A percentile compares a stretch with the other conserved stretches of the same genome.
phyloP scores from a whole-genome alignment of 1,140 invertebrate genomes.

The Armadillidium nasatum region DNA sequence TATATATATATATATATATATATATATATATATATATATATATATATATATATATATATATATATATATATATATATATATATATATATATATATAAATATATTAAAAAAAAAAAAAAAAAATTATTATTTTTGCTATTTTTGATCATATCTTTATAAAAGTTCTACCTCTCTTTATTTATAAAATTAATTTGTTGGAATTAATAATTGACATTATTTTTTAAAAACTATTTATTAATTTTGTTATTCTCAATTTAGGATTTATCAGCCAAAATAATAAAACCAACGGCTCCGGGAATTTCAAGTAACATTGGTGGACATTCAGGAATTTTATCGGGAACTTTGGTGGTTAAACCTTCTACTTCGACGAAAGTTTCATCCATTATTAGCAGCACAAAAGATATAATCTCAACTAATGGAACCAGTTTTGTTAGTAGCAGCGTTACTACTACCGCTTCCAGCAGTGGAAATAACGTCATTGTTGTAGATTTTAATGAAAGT shows the following conservation, averaged over 20 bases:
- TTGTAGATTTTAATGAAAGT: background rate
- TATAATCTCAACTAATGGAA: background rate
- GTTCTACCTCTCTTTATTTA: too few species aligned
- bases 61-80: too few species aligned
- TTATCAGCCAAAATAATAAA: constrained; percentile 3
- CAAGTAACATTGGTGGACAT: background rate
- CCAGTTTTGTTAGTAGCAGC: background rate
- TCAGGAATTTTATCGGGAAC: constrained; percentile 1
- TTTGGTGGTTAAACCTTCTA: background rate
- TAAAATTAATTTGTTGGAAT: too few species aligned
- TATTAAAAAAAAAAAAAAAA: too few species aligned
- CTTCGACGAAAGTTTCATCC: background rate
- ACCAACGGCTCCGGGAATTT: background rate
- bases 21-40: too few species aligned
- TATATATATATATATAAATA: too few species aligned
- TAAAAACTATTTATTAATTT: background rate
- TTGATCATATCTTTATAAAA: too few species aligned
- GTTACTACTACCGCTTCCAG: background rate
- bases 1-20: too few species aligned
- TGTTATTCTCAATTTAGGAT: background rate
- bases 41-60: too few species aligned
- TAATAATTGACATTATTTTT: too few species aligned
- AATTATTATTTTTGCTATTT: too few species aligned
- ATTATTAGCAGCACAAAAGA: background rate
- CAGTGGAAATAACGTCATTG: background rate